Conservation (phyloP, 2,113 vertebrate genomes). For the Pygoscelis antarcticus region DNA sequence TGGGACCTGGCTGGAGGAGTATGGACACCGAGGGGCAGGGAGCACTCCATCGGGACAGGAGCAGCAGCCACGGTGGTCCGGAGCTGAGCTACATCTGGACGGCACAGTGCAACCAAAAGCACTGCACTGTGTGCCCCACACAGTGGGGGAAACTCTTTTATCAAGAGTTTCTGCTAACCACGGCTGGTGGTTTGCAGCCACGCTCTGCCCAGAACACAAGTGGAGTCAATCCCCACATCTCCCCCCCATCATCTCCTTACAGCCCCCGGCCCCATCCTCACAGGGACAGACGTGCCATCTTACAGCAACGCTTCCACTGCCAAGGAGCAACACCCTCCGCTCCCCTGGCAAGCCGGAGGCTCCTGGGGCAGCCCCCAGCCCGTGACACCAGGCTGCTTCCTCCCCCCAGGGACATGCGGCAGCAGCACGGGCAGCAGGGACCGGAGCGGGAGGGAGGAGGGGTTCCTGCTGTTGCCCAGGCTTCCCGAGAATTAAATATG, state of each 20-base stretch:
- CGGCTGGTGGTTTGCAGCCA: neutral
- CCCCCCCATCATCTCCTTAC: neutral
- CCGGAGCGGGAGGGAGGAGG: constrained; percentile 38
- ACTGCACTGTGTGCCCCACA: accelerated
- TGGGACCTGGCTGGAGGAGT: accelerated
- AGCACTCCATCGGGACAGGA: neutral
- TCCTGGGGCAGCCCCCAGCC: neutral
- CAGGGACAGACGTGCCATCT: neutral
- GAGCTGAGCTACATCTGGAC: accelerated
- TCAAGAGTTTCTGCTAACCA: neutral
- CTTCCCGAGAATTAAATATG: constrained; percentile 88
- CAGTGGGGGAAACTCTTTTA: no score
- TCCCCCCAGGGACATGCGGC: neutral
- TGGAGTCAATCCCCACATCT: accelerated
- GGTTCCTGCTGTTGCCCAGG: constrained; percentile 72
- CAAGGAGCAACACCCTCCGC: neutral
- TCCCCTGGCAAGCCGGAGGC: neutral
- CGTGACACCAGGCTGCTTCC: neutral
- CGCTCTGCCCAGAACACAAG: accelerated
- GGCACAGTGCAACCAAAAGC: neutral
- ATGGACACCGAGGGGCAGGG: accelerated
- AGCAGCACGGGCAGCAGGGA: constrained; percentile 52
- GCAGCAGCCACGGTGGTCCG: accelerated
- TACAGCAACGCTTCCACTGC: accelerated
- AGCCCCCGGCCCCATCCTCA: neutral